Percentiles rank a stretch among this genome's conserved stretches.
These are phyloP conservation scores for Halocynthia roretzi DNA, from an alignment of 23 tunicate species.

Conservation along the genomic window DNA sequence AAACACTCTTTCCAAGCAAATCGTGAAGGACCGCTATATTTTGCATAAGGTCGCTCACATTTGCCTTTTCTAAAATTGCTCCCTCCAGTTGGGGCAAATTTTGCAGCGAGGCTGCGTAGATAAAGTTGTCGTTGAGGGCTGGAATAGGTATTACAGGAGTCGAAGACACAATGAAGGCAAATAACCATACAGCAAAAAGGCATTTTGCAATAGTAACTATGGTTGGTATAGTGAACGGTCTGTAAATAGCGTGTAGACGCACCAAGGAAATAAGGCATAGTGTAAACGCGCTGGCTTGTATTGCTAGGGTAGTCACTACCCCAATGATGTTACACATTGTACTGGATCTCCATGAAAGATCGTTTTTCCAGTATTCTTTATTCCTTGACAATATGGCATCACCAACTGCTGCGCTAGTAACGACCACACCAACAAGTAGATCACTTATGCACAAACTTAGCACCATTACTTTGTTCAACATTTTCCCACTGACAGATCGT, in stretches of 20 bases:
- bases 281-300: background rate
- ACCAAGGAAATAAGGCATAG: background rate
- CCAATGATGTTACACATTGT: background rate
- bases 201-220: background rate
- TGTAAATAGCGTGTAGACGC: conserved; percentile 1
- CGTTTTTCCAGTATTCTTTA: conserved; percentile 8
- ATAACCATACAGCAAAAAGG: background rate
- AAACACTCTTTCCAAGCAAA: background rate
- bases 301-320: background rate
- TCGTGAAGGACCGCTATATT: background rate
- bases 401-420: background rate
- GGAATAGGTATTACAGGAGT: too few species aligned
- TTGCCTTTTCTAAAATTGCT: background rate
- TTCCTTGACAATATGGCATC: background rate
- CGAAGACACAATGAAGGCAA: too few species aligned
- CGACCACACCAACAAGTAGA: background rate
- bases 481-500: background rate
- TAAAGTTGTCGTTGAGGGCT: background rate
- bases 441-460: background rate
- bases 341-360: background rate
- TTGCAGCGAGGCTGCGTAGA: background rate
- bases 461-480: background rate
- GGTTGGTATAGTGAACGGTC: conserved; percentile 1
- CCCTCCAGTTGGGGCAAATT: conserved; percentile 16
- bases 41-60: background rate